phyloP scores from a whole-genome alignment of 2,113 vertebrate species.

The Spheniscus mendiculus region DNA sequence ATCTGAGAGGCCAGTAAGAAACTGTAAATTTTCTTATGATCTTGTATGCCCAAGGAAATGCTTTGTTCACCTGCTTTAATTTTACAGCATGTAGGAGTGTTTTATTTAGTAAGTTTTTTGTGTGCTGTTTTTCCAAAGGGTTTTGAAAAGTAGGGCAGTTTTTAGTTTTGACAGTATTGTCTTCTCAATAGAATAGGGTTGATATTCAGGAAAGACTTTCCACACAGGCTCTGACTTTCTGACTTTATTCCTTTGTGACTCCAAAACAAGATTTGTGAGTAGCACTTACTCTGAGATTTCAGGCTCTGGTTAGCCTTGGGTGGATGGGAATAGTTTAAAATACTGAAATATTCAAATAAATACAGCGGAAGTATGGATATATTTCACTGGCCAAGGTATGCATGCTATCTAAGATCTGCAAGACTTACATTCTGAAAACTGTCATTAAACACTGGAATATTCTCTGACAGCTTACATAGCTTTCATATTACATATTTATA shows the following conservation, averaged over 20 bases:
- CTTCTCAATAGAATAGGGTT: background rate
- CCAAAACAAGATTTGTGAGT: background rate
- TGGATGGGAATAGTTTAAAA: constrained; percentile 3
- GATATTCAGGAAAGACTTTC: background rate
- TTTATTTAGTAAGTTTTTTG: background rate
- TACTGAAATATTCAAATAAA: constrained; percentile 49
- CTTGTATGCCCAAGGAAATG: background rate
- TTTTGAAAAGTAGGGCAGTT: background rate
- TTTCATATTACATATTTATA: constrained; percentile 60
- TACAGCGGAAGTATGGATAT: background rate
- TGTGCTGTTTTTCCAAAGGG: background rate
- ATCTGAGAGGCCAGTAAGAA: background rate
- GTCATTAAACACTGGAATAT: constrained; percentile 48
- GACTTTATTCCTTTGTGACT: constrained; percentile 13
- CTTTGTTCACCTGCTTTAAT: background rate
- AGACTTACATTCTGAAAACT: constrained; percentile 40
- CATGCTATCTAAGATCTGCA: constrained; percentile 25
- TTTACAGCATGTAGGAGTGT: background rate
- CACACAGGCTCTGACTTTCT: background rate
- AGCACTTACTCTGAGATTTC: background rate
- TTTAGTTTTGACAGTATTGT: background rate
- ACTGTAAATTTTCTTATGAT: background rate
- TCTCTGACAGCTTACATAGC: constrained; percentile 33
- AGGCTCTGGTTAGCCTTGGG: background rate
- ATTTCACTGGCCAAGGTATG: background rate